Conservation (phyloP, 2,113 vertebrate genomes). For the Chloroceryle aenea region DNA sequence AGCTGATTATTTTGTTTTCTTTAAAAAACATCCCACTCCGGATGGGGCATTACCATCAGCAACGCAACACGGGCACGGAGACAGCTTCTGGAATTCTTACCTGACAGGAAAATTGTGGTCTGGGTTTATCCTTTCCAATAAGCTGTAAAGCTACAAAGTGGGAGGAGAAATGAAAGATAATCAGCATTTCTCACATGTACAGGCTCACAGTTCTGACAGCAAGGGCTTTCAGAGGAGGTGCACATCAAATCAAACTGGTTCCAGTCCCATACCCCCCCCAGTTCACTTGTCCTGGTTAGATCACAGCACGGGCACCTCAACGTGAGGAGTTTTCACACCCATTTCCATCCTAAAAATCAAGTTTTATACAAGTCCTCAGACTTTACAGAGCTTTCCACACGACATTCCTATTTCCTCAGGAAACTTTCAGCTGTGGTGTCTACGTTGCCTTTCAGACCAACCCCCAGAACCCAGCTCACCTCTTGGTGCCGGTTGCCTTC, state of each 20-base stretch:
- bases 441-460: not conserved
- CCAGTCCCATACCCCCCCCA: accelerated
- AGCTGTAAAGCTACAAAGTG: slow-evolving; percentile 86
- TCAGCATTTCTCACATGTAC: not conserved
- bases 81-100: slow-evolving; percentile 71
- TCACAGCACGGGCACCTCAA: not conserved
- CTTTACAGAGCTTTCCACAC: not conserved
- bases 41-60: not conserved
- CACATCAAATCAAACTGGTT: accelerated
- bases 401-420: accelerated
- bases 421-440: accelerated
- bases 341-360: not conserved
- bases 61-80: not conserved
- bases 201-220: not conserved
- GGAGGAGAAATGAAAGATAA: not conserved
- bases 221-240: not conserved
- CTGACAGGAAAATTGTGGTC: slow-evolving; percentile 98
- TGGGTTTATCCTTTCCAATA: slow-evolving; percentile 96
- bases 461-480: slow-evolving; percentile 72
- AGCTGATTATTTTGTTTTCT: not conserved
- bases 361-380: not conserved
- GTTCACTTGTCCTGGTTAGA: not conserved
- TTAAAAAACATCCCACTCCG: not conserved
- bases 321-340: not conserved
- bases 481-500: slow-evolving; percentile 98